Percentiles rank a stretch among this genome's conserved stretches.
Conservation (phyloP, 2,888 invertebrate genomes). For the Anagyrus pseudococci region DNA sequence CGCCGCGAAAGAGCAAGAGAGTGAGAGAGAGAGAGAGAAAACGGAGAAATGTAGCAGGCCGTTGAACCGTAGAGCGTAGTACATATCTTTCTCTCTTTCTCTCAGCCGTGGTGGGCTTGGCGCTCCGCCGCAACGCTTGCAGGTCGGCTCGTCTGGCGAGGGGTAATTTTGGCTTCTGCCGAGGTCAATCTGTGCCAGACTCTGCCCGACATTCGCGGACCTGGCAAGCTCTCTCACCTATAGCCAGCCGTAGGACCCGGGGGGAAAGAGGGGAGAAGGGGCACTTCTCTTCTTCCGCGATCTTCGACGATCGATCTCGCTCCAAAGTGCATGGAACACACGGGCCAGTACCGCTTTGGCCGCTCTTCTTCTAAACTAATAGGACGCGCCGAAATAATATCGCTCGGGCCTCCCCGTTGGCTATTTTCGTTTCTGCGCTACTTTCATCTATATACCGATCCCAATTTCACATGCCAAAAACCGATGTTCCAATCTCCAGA, state of each 20-base stretch:
- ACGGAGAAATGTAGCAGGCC: too few species aligned
- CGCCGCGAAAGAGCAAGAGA: background rate
- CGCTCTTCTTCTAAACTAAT: too few species aligned
- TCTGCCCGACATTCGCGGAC: constrained; percentile 37
- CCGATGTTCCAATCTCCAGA: too few species aligned
- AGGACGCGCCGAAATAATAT: too few species aligned
- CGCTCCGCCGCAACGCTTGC: background rate
- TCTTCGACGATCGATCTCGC: constrained; percentile 30
- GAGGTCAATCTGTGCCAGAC: constrained; percentile 42
- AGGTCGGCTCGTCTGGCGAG: constrained; percentile 18
- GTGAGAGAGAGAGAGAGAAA: background rate
- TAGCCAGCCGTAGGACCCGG: background rate
- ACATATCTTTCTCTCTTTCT: too few species aligned
- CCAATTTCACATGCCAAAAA: too few species aligned
- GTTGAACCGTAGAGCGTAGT: constrained; percentile 16
- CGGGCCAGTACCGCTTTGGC: too few species aligned
- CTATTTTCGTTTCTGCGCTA: too few species aligned
- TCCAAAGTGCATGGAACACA: constrained; percentile 15
- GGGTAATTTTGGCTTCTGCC: constrained; percentile 44
- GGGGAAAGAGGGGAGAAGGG: background rate
- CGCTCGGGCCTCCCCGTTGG: too few species aligned
- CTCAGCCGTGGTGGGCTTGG: background rate
- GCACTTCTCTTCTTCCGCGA: constrained; percentile 37
- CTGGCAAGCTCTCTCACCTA: constrained; percentile 20
- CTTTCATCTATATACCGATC: too few species aligned